Base-by-base conservation (phyloP, 2,888 invertebrate genomes). In the Aspidiotus rigidus region DNA sequence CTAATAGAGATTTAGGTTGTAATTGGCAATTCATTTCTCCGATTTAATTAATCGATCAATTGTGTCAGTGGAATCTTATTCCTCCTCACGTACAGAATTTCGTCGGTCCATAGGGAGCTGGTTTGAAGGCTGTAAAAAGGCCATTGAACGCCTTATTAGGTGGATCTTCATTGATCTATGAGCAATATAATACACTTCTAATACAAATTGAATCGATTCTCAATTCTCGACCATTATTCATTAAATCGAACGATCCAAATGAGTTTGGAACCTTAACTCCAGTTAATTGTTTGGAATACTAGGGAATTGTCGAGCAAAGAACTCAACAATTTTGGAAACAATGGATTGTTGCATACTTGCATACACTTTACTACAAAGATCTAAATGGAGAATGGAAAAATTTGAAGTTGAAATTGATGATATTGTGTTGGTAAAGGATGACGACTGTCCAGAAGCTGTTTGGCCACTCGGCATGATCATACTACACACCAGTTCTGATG, bases 151-250 rank as follows among this genome's bases (percentile, higher is more conserved):
- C 42, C 3, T 39, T 39, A 3, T 55, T 70, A 15, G 61, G 56
- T 55, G 42, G 54, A 76, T 1, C 76, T 75, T 1, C 76, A 76
- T 13, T 75, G 74, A 28, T 28, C 7, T 56, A 59, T 39, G 59
- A 59, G 39, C 59, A 59, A 59, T 59, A 28, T 28, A 13, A 16
- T 2, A 59, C 59, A 11, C 9, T 59, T 28, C 8, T 59, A 39
- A 28, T 28, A 11, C 16, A 28, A 39, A 59, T 59, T 28, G 59
- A 59, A 59, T 6, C 59, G n/a, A n/a, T n/a, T n/a, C n/a, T n/a
- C n/a, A n/a, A n/a, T n/a, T n/a, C n/a, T n/a, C n/a, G n/a, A 11
- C 59, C 59, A 2, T 39, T n/a, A 9, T 11, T 11, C 11, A 7
- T 13, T 28, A 28, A 59, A 59, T 59, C 59, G 7, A 10, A 8